phyloP scores from a whole-genome alignment of 2,113 vertebrate genomes.

The Catharus bicknelli region DNA sequence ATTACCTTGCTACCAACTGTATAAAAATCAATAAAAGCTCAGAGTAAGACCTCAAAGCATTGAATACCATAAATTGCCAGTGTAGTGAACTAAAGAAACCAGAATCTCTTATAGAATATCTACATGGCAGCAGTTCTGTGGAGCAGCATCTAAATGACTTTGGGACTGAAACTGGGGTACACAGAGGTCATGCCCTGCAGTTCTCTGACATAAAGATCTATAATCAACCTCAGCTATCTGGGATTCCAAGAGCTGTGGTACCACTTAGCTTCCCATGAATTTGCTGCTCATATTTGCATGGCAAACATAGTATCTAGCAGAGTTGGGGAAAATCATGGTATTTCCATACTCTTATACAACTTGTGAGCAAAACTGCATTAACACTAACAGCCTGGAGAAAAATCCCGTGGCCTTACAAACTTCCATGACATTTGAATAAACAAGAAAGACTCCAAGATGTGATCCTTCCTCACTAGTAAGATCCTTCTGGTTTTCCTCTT shows the following conservation, averaged over 20 bases:
- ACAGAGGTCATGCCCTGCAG: not conserved
- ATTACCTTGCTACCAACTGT: not conserved
- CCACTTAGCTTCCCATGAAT: not conserved
- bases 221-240: not conserved
- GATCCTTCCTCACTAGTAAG: not conserved
- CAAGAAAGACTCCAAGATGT: not conserved
- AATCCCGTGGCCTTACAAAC: not conserved
- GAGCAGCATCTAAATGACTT: not conserved
- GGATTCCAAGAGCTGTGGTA: not conserved
- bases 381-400: not conserved
- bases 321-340: not conserved
- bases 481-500: not conserved
- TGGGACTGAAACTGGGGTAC: not conserved
- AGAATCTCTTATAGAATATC: not conserved
- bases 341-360: not conserved
- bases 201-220: not conserved
- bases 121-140: not conserved
- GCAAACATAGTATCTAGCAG: constrained; percentile 1
- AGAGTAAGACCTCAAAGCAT: not conserved
- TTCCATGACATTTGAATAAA: not conserved
- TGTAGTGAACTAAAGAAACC: not conserved
- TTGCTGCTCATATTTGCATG: not conserved
- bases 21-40: not conserved
- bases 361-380: not conserved
- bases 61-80: not conserved